Evolutionary conservation across 1,140 invertebrate species (phyloP), one percentile per base, ranked within the genome.

Genomic region (Agraylea sexmaculata): DNA sequence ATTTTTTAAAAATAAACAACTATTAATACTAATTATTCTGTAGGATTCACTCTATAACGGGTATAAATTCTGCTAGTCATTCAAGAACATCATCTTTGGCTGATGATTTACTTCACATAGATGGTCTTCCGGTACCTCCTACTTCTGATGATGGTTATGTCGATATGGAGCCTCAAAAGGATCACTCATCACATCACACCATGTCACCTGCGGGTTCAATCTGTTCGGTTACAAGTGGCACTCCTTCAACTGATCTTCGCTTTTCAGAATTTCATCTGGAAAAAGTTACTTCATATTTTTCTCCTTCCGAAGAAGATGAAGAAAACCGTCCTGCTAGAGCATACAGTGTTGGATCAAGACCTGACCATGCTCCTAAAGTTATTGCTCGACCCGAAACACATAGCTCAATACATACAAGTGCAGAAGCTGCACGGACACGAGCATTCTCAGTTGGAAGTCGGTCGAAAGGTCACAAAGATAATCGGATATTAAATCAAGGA

Each of bases 281-380:
- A 32, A 79, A 80, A 56, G 77, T 78, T 1, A 63, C 64, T 10
- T 73, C 75, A 6, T 79, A 72, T 44, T 64, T 80, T 11, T 57
- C 71, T 4, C 69, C 70, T 0, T 64, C 68, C 1, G 76, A 79
- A 16, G 75, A 77, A 13, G 69, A 69, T 44, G 59, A 70, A 39
- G 55, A 56, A 37, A 64, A 69, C 50, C 68, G 83, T 40, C 80
- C 79, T 17, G 68, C 71, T 27, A 71, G 88, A 49, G 82, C 87
- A 2, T 91, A 91, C 58, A 90, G 87, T 18, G 81, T 92, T 31
- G 89, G 88, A 5, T 88, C 84, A 18, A 74, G 77, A 45, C 74
- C 78, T n/a, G 75, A 80, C 44, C 55, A 31, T 53, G 50, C 41
- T 49, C 52, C 19, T 49, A 53, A 49, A 40, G 23, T 41, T 41